Evolutionary conservation across 2,888 invertebrate species (phyloP), one percentile per base, ranked within the genome.

Genomic region (Agrochola circellaris): DNA sequence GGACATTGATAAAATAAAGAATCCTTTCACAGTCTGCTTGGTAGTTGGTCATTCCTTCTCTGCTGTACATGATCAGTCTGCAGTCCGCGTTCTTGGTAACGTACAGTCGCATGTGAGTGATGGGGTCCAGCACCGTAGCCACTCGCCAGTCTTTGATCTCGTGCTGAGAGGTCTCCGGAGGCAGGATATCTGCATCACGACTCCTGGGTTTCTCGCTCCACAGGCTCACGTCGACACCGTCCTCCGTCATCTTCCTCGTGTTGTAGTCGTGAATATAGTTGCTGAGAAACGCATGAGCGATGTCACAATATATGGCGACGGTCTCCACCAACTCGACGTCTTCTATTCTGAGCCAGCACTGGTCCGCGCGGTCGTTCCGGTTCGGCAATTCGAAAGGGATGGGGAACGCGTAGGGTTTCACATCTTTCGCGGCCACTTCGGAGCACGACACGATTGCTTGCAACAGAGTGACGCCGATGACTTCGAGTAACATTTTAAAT

Each of bases 321-420:
- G 96, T 96, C 83, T 95, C 95, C n/a, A 93, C 92, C 23, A 96
- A 54, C 73, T 96, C 96, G 0, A 89, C 87, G 83, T 96, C 96
- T 87, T 96, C 96, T 42, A 96, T 93, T 67, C 96, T 88, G 26
- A 96, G 86, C 95, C 96, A 96, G 89, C 96, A 96, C 81, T 96
- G 96, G 1, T 95, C 91, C 3, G 96, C 88, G 56, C 95, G 94
- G 30, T 96, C 96, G 91, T 96, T 96, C 11, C 96, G 92, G 84
- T 89, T 92, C 23, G 96, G 96, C 73, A 96, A 81, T 61, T 95
- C 94, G 75, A 96, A 89, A 13, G 96, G 96, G 75, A 96, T 87
- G 2, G 96, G 96, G 42, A 95, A 90, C 58, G 92, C 83, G 67
- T 93, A 92, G 26, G 94, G 92, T 82, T 91, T 93, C 68, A 87